These are phyloP conservation scores for Sebastes fasciatus DNA, from an alignment of 2,113 vertebrate genomes.

Conservation along the genomic window DNA sequence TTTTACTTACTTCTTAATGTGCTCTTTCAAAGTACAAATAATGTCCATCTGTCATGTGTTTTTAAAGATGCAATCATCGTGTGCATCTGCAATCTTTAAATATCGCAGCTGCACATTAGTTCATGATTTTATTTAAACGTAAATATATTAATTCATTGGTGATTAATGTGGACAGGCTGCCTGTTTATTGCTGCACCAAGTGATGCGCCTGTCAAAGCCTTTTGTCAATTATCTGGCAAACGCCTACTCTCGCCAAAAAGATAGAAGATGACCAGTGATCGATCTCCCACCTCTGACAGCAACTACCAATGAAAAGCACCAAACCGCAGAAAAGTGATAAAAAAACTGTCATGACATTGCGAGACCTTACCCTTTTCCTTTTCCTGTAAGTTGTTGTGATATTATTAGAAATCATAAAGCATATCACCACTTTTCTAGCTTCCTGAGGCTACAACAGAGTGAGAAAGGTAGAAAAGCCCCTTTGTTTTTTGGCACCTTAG, in stretches of 20 bases:
- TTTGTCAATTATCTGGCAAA: neutral
- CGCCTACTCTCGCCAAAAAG: neutral
- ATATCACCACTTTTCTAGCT: neutral
- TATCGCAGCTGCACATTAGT: neutral
- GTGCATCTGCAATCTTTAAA: neutral
- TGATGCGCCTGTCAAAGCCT: neutral
- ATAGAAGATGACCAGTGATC: neutral
- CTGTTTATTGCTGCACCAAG: neutral
- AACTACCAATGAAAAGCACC: neutral
- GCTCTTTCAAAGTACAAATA: neutral
- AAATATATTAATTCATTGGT: neutral
- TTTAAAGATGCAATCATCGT: neutral
- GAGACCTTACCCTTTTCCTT: too few species aligned
- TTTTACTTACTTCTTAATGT: neutral
- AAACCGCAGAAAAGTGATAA: neutral
- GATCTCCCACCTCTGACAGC: too few species aligned
- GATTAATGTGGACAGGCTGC: neutral
- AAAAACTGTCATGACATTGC: neutral
- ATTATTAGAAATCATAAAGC: neutral
- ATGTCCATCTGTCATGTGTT: neutral
- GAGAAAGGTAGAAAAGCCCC: neutral
- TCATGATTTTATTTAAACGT: neutral
- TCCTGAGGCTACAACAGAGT: neutral
- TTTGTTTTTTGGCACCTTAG: neutral
- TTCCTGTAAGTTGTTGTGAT: neutral